Percentiles rank a stretch among this genome's conserved stretches.
These are phyloP conservation scores for Stigmatopora nigra DNA, from an alignment of 2,113 vertebrate genomes.

Conservation along the genomic window DNA sequence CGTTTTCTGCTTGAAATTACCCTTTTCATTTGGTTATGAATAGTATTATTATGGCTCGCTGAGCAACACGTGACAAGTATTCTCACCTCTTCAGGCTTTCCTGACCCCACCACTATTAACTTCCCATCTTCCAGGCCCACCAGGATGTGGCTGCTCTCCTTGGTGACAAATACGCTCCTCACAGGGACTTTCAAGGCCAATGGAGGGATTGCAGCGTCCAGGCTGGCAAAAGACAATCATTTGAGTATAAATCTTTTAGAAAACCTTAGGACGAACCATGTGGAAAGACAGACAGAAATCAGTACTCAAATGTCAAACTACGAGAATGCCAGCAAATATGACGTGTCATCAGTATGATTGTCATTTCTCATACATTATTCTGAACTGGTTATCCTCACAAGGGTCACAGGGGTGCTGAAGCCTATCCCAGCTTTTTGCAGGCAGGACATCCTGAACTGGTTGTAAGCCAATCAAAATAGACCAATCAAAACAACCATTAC, in stretches of 20 bases:
- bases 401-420: no score
- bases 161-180: conserved; percentile 86
- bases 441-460: no score
- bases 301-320: no score
- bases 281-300: background rate
- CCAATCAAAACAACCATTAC: no score
- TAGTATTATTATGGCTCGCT: background rate
- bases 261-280: background rate
- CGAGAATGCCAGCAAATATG: no score
- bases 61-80: conserved; percentile 14
- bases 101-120: conserved; percentile 91
- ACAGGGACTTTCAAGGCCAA: conserved; percentile 85
- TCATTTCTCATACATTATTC: no score
- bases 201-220: conserved; percentile 63
- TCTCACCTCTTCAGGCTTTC: conserved; percentile 88
- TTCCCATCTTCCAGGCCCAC: conserved; percentile 93
- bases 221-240: conserved; percentile 54
- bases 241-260: background rate
- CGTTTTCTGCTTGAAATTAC: background rate
- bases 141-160: conserved; percentile 90
- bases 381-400: no score
- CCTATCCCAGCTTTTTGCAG: no score
- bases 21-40: conserved; percentile 1
- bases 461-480: no score
- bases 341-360: background rate